Evolutionary conservation across 2,888 invertebrate genomes (phyloP).

Genomic region (Electrophaes corylata): DNA sequence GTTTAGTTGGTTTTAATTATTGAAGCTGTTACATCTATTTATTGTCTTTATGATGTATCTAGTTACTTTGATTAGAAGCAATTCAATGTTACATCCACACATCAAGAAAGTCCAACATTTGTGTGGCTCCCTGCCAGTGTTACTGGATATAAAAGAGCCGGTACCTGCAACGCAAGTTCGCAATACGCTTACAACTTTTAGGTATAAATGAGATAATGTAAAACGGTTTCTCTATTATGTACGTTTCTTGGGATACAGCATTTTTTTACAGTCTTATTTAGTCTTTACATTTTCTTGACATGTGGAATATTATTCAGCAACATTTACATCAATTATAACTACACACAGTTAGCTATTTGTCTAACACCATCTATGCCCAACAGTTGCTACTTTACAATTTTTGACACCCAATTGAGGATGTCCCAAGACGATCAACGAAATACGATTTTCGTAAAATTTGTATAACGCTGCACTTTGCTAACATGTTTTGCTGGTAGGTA

Average conservation of each 20-base stretch:
- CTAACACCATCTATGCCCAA: conserved; percentile 24
- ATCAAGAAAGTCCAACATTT: conserved; percentile 25
- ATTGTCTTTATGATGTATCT: conserved; percentile 25
- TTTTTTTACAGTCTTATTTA: too few species aligned
- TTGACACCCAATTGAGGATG: conserved; percentile 27
- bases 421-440: conserved; percentile 25
- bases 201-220: too few species aligned
- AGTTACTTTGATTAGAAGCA: conserved; percentile 30
- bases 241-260: neutral
- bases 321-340: conserved; percentile 32
- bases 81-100: conserved; percentile 21
- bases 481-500: neutral
- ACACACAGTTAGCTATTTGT: conserved; percentile 36
- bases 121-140: neutral
- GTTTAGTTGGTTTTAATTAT: conserved; percentile 29
- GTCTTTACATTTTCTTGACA: conserved; percentile 18
- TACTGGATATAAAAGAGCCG: neutral
- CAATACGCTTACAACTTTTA: neutral
- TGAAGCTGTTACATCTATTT: conserved; percentile 30
- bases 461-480: neutral
- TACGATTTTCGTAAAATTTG: neutral
- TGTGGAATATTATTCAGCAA: conserved; percentile 23
- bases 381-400: conserved; percentile 26
- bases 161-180: too few species aligned
- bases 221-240: neutral